Evolutionary conservation across 2,113 vertebrate species (phyloP), one percentile per base, ranked within the genome.

Genomic region (Scomber japonicus): DNA sequence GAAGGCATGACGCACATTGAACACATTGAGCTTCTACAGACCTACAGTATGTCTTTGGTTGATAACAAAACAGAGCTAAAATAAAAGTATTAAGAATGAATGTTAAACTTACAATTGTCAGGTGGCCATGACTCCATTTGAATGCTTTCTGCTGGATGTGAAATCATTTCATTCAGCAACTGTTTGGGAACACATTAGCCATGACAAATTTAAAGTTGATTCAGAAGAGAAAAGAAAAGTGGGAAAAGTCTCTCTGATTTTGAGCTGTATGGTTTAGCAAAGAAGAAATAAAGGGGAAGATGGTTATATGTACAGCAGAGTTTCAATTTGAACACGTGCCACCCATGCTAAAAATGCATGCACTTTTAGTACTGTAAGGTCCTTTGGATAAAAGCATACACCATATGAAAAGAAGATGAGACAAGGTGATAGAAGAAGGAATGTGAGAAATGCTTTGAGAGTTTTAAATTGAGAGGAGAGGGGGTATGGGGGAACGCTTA

Each of bases 361-460:
- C 27, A 35, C 17, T 60, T 16, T 59, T 24, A 49, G 19, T 15
- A 31, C 46, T 67, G 13, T 49, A 11, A 50, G 44, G 56, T 48
- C 44, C 21, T 51, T 68, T 60, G 45, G 51, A 61, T 67, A 83
- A 81, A 87, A 80, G 44, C 21, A 45, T 16, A 16, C 44, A 17
- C 8, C 1, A 0, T 55, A 61, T 76, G 17, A 83, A 83, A 82
- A 65, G 73, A 70, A 71, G 68, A 78, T 76, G 48, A 82, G 31
- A 50, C 7, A 4, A 45, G 66, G 17, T 54, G 70, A 82, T 5
- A 35, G 70, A 56, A 66, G 63, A 55, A 48, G 12, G 48, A 80
- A 86, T 71, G 68, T 70, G 48, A 82, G 48, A 3, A 75, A 80
- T 54, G 16, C 60, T 80, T 81, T 62, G 19, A 78, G 62, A 51